Conservation (phyloP, 2,888 invertebrate genomes). For the Drosophila limbata region DNA sequence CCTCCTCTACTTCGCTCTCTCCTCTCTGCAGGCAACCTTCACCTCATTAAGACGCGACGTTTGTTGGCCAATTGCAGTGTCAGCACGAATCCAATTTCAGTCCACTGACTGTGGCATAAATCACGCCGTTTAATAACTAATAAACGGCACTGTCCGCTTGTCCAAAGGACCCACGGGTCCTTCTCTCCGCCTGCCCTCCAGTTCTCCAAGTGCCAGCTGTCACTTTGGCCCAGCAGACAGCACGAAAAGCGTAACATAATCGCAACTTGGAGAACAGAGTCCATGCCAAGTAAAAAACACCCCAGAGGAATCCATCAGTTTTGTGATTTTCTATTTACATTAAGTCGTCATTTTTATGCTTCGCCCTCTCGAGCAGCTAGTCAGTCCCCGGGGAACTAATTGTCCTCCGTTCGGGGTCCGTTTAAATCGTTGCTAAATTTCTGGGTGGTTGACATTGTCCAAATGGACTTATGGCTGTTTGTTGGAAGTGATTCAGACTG, state of each 20-base stretch:
- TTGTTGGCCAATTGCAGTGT: constrained; percentile 57
- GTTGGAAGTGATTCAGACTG: background rate
- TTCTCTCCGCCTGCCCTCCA: constrained; percentile 13
- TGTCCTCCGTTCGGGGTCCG: constrained; percentile 28
- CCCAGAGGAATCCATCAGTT: constrained; percentile 78
- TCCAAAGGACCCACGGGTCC: constrained; percentile 22
- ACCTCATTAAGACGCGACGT: constrained; percentile 66
- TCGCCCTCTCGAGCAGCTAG: constrained; percentile 11
- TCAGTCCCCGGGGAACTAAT: constrained; percentile 32
- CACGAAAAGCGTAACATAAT: constrained; percentile 82
- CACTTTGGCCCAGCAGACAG: constrained; percentile 83
- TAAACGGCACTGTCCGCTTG: constrained; percentile 59
- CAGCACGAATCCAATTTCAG: constrained; percentile 34
- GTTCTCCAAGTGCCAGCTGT: constrained; percentile 83
- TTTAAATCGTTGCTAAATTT: constrained; percentile 36
- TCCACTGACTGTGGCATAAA: constrained; percentile 53
- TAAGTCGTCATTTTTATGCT: constrained; percentile 74
- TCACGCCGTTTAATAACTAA: constrained; percentile 77
- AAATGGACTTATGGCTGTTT: background rate
- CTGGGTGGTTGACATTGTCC: background rate
- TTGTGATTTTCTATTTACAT: constrained; percentile 66
- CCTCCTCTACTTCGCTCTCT: background rate
- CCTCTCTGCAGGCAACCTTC: constrained; percentile 24
- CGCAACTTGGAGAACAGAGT: constrained; percentile 33
- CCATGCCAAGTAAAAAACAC: constrained; percentile 68